Conservation (phyloP, 2,797 vertebrate species). For the Poliocrania exsul region DNA sequence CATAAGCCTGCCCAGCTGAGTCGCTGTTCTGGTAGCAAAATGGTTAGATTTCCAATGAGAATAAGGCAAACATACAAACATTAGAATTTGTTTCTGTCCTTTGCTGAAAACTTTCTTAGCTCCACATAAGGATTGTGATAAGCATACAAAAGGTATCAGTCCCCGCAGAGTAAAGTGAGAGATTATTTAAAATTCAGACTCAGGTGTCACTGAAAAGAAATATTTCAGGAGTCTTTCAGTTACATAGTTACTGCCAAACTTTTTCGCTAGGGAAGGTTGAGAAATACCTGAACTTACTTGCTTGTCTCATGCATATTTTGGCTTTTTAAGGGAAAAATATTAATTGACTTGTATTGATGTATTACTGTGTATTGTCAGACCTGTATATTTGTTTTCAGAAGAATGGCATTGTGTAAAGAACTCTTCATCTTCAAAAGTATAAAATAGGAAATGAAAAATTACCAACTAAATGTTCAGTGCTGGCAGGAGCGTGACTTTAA, state of each 20-base stretch:
- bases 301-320: not conserved
- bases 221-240: not conserved
- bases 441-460: not conserved
- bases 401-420: not conserved
- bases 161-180: not conserved
- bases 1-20: not conserved
- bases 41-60: not conserved
- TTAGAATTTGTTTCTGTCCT: not conserved
- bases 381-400: not conserved
- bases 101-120: not conserved
- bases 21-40: not conserved
- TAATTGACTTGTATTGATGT: not conserved
- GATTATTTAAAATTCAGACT: not conserved
- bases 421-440: not conserved
- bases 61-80: not conserved
- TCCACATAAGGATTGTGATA: accelerated
- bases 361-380: not conserved
- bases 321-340: not conserved
- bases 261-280: not conserved
- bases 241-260: not conserved
- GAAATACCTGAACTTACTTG: not conserved
- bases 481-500: not conserved
- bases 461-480: not conserved
- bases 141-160: not conserved
- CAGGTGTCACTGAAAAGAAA: not conserved